Evolutionary conservation across 2,113 vertebrate species (phyloP).

Genomic region (Atrichornis clamosus): DNA sequence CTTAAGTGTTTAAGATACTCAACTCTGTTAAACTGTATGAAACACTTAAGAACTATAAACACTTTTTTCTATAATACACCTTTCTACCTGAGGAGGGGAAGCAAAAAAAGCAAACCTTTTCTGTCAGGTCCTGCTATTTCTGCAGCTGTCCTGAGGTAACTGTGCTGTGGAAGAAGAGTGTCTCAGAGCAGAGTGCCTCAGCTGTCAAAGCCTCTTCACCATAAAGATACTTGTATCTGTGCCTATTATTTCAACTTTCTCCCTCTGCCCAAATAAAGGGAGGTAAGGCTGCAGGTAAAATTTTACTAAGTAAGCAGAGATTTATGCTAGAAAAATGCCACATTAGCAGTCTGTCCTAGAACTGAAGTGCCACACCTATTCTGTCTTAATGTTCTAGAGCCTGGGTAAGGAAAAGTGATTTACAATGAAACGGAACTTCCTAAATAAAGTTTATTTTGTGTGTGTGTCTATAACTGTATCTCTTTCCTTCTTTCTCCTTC

Average conservation of each 20-base stretch:
- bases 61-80: not conserved
- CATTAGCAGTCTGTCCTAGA: not conserved
- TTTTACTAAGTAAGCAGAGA: not conserved
- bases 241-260: not conserved
- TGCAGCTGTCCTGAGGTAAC: not conserved
- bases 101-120: not conserved
- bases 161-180: not conserved
- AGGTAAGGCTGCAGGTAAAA: not conserved
- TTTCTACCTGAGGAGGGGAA: not conserved
- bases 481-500: not conserved
- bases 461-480: not conserved
- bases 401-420: not conserved
- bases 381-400: not conserved
- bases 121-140: accelerated
- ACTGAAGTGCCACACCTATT: not conserved
- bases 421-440: not conserved
- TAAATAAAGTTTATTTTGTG: not conserved
- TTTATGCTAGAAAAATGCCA: not conserved
- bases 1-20: not conserved
- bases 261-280: not conserved
- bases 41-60: not conserved
- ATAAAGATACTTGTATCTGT: not conserved
- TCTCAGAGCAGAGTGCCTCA: not conserved
- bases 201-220: not conserved
- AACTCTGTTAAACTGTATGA: not conserved